Evolutionary conservation across 2,797 vertebrate species (phyloP).

Genomic region (Argya squamiceps): DNA sequence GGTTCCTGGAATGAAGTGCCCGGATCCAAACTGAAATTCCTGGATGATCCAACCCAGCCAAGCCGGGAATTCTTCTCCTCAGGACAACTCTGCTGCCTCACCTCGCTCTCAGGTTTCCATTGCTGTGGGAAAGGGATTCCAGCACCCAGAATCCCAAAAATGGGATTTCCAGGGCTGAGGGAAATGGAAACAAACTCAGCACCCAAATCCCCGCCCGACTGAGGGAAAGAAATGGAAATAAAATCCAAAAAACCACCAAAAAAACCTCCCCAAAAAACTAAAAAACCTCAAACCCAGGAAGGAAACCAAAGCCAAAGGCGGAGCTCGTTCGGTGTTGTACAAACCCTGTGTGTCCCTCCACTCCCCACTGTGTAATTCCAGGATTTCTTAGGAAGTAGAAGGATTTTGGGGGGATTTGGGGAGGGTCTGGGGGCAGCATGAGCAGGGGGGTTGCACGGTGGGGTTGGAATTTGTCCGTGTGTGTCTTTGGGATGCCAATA

Average conservation of each 20-base stretch:
- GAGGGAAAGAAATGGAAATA: background rate
- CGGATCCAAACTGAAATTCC: background rate
- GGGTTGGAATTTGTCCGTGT: background rate
- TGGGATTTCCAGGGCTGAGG: background rate
- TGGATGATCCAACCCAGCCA: fast-evolving
- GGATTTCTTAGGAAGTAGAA: background rate
- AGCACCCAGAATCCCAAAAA: fast-evolving
- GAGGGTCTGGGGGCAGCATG: background rate
- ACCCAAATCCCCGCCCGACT: background rate
- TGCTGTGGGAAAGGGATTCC: background rate
- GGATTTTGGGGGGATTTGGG: background rate
- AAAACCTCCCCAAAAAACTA: too few relatives aligned
- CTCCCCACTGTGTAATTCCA: background rate
- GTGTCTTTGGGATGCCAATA: slow-evolving; percentile 51
- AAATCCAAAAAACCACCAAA: background rate
- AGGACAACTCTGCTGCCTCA: background rate
- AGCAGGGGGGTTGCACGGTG: background rate
- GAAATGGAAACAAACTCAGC: background rate
- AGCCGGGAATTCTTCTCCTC: background rate
- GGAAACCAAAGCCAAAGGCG: slow-evolving; percentile 40
- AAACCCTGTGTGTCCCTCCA: background rate
- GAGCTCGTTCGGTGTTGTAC: background rate
- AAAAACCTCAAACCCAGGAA: background rate
- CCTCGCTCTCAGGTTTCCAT: background rate
- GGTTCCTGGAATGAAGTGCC: fast-evolving